Conservation (phyloP, 2,888 invertebrate species). For the Yponomeuta sedellus region DNA sequence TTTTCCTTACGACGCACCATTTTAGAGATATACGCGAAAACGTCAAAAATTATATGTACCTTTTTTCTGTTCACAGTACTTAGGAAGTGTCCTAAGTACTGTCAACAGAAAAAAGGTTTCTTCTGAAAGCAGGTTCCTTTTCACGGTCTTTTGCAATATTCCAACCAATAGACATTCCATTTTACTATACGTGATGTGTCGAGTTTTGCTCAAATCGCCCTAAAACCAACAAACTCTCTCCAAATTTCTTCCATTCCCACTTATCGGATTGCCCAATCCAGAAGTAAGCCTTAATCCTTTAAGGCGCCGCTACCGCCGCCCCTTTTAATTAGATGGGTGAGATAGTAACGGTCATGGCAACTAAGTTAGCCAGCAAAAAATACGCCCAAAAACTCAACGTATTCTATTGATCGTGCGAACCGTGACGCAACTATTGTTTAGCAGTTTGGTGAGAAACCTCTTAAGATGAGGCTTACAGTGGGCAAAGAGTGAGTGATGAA, state of each 20-base stretch:
- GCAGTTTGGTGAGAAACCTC: constrained; percentile 63
- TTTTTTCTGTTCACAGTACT: too few relatives aligned
- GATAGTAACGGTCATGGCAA: constrained; percentile 45
- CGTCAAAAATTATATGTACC: too few relatives aligned
- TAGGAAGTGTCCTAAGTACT: too few relatives aligned
- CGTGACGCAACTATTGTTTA: constrained; percentile 75
- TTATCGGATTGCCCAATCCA: not conserved
- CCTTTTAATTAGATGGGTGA: constrained; percentile 40
- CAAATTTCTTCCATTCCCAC: not conserved
- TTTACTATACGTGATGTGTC: too few relatives aligned
- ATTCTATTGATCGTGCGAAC: constrained; percentile 52
- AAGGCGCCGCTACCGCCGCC: constrained; percentile 28
- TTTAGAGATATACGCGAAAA: too few relatives aligned
- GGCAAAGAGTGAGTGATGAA: too few relatives aligned
- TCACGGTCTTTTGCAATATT: too few relatives aligned
- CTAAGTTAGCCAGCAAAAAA: constrained; percentile 38
- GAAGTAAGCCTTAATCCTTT: constrained; percentile 36
- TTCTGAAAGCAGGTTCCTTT: too few relatives aligned
- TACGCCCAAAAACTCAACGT: constrained; percentile 50
- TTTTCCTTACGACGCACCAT: too few relatives aligned
- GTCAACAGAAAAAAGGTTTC: too few relatives aligned
- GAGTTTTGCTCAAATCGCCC: not conserved
- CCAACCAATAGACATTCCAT: too few relatives aligned
- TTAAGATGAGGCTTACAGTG: constrained; percentile 22
- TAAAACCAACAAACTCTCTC: constrained; percentile 38